Conservation (phyloP, 2,888 invertebrate species). For the Ormyrus labotus region DNA sequence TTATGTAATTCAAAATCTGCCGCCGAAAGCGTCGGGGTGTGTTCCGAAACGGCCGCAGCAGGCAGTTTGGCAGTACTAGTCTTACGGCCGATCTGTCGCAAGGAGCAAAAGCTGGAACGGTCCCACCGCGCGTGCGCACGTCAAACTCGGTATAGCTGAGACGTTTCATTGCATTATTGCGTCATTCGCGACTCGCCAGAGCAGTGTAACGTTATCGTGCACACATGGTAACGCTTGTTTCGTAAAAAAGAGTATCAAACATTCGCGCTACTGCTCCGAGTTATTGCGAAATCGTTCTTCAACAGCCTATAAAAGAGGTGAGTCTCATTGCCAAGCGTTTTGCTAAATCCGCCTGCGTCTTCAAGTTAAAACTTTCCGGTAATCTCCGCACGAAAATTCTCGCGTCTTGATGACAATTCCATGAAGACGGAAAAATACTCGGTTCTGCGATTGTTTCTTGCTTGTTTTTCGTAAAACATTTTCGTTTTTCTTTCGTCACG, state of each 20-base stretch:
- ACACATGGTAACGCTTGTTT: slow-evolving; percentile 42
- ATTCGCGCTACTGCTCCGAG: slow-evolving; percentile 14
- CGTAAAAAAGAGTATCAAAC: slow-evolving; percentile 37
- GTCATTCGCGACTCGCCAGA: slow-evolving; percentile 46
- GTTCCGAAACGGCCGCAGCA: too few relatives aligned
- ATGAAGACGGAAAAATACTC: too few relatives aligned
- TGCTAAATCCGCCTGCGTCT: slow-evolving; percentile 2
- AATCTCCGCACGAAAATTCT: background rate
- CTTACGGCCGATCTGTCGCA: background rate
- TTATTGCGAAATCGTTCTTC: slow-evolving; percentile 42
- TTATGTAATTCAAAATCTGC: slow-evolving; percentile 33
- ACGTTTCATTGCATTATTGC: slow-evolving; percentile 41
- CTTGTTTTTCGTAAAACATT: too few relatives aligned
- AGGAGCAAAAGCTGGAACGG: background rate
- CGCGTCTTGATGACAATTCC: background rate
- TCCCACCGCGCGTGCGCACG: background rate
- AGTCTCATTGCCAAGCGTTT: slow-evolving; percentile 32
- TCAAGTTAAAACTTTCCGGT: slow-evolving; percentile 9
- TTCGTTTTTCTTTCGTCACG: background rate
- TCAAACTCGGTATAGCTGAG: background rate
- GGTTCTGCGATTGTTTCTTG: too few relatives aligned
- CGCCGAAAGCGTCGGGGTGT: slow-evolving; percentile 31
- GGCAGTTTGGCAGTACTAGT: too few relatives aligned
- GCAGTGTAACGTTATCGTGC: slow-evolving; percentile 36
- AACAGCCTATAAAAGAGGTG: slow-evolving; percentile 40